A percentile compares a stretch with the other conserved stretches of the same genome.
phyloP scores from a whole-genome alignment of 2,113 vertebrate species.

The Otus sunia region DNA sequence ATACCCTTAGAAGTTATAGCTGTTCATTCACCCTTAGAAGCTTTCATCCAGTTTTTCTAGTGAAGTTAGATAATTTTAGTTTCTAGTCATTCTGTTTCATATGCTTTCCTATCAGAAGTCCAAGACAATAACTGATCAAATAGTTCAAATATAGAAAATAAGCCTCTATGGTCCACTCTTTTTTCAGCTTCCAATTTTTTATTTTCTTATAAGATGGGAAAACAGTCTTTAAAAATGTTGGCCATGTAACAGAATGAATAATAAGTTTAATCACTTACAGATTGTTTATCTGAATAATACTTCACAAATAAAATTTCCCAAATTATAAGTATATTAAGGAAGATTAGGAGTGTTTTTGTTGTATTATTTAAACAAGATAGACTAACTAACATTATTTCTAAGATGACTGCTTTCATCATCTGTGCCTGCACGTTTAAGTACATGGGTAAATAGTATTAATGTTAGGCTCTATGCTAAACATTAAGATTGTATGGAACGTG shows the following conservation, averaged over 20 bases:
- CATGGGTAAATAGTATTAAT: not conserved
- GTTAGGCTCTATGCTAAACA: not conserved
- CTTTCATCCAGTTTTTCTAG: not conserved
- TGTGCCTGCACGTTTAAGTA: not conserved
- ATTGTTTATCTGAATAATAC: not conserved
- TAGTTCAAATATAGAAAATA: not conserved
- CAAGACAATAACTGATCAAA: not conserved
- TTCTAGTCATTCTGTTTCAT: not conserved
- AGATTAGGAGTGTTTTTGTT: not conserved
- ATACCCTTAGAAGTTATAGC: not conserved
- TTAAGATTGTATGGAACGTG: not conserved
- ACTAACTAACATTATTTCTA: not conserved
- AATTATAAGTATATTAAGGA: not conserved
- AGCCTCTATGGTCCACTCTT: accelerated
- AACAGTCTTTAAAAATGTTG: not conserved
- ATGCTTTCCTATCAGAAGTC: not conserved
- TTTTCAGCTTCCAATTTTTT: not conserved
- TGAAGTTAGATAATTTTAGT: not conserved
- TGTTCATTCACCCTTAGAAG: not conserved
- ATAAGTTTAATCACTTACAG: not conserved
- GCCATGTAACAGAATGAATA: not conserved
- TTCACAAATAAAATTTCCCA: not conserved
- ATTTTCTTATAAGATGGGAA: not conserved
- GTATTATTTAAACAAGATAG: not conserved
- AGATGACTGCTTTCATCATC: not conserved